A percentile compares a stretch with the other conserved stretches of the same genome.
phyloP scores from a whole-genome alignment of 2,113 vertebrate genomes.

The Antechinus flavipes region DNA sequence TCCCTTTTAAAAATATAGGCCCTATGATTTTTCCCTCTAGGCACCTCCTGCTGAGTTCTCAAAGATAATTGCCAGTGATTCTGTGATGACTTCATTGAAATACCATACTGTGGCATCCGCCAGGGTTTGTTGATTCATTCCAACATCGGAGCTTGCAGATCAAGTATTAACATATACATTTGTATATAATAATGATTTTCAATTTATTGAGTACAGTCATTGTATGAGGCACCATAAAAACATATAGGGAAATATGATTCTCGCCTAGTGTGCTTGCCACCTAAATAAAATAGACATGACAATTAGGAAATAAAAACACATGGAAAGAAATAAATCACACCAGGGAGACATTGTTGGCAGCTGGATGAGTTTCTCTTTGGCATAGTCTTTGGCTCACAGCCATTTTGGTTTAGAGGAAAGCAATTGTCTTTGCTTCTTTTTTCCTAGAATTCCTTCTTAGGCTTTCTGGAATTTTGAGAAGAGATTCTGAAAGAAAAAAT shows the following conservation, averaged over 20 bases:
- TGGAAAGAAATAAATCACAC: slow-evolving; percentile 43
- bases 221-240: slow-evolving; percentile 60
- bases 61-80: slow-evolving; percentile 73
- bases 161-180: slow-evolving; percentile 73
- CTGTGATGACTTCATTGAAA: slow-evolving; percentile 74
- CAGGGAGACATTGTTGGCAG: slow-evolving; percentile 48
- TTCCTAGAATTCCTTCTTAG: slow-evolving; percentile 52
- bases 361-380: slow-evolving; percentile 60
- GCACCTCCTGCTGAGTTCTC: slow-evolving; percentile 62
- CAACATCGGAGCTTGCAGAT: slow-evolving; percentile 57
- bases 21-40: slow-evolving; percentile 29
- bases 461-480: slow-evolving; percentile 67
- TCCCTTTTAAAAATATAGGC: slow-evolving; percentile 52
- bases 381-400: slow-evolving; percentile 54
- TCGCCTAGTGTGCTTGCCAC: slow-evolving; percentile 52
- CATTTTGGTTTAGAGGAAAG: slow-evolving; percentile 66
- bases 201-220: slow-evolving; percentile 69
- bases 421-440: slow-evolving; percentile 30
- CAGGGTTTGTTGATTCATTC: slow-evolving; percentile 74
- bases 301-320: slow-evolving; percentile 65
- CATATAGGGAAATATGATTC: slow-evolving; percentile 61
- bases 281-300: slow-evolving; percentile 54
- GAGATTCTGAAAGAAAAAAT: slow-evolving; percentile 37
- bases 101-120: slow-evolving; percentile 65
- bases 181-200: slow-evolving; percentile 75